Percentiles rank a stretch among this genome's conserved stretches.
Evolutionary conservation across 2,113 vertebrate genomes (phyloP).

Genomic region (Antidorcas marsupialis): DNA sequence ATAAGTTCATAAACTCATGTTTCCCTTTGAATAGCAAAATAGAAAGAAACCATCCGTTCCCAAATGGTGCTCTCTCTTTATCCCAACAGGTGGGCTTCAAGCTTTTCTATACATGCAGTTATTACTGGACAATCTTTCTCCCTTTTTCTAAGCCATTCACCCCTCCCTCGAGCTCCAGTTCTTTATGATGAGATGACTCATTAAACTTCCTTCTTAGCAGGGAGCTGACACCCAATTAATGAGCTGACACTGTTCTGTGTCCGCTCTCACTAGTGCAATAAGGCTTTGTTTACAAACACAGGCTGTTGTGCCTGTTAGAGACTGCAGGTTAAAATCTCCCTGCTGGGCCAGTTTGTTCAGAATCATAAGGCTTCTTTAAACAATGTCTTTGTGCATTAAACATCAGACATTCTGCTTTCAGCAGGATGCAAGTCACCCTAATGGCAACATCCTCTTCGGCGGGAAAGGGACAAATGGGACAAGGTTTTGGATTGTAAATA

Average conservation of each 20-base stretch:
- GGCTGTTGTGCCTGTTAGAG: constrained; percentile 76
- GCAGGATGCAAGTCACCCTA: constrained; percentile 74
- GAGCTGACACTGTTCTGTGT: constrained; percentile 79
- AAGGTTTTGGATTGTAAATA: not conserved
- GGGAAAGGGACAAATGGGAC: constrained; percentile 55
- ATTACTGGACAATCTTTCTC: constrained; percentile 69
- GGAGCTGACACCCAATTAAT: constrained; percentile 86
- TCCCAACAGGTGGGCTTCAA: constrained; percentile 67
- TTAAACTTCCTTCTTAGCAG: constrained; percentile 77
- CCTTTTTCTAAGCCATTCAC: constrained; percentile 50
- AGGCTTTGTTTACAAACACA: constrained; percentile 88
- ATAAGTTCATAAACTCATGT: constrained; percentile 61
- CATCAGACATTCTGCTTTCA: constrained; percentile 75
- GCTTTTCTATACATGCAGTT: constrained; percentile 71
- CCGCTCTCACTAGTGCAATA: constrained; percentile 77
- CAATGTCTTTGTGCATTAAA: constrained; percentile 75
- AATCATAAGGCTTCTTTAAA: constrained; percentile 76
- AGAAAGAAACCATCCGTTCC: constrained; percentile 60
- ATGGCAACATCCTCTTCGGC: constrained; percentile 43
- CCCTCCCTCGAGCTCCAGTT: constrained; percentile 45
- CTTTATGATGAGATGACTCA: constrained; percentile 77
- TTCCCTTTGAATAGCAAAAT: constrained; percentile 64
- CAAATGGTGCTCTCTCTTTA: constrained; percentile 77
- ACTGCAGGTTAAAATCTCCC: constrained; percentile 77
- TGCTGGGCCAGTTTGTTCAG: constrained; percentile 81